Evolutionary conservation across 2,888 invertebrate species (phyloP), one percentile per base, ranked within the genome.

Genomic region (Orthonevra nobilis): DNA sequence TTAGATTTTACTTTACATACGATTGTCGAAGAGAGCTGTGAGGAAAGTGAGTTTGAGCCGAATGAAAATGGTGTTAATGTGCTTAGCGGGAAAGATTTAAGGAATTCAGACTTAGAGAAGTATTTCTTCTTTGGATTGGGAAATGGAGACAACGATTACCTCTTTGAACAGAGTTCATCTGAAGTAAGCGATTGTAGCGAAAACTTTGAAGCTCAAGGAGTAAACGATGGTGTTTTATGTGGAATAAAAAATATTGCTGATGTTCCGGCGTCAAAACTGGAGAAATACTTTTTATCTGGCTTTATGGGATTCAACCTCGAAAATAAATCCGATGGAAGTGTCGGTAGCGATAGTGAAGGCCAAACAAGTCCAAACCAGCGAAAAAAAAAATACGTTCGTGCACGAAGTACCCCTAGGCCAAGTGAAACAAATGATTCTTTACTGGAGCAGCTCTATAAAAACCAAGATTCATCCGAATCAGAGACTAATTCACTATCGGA

Each of bases 11-110:
- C 96, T 1, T 90, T 97, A 81, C 97, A 97, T 86, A 97, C 97
- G 0, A 97, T 97, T 83, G 94, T 96, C 20, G 97, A 97, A 89
- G 97, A 97, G 89, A 96, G 96, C 84, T 97, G 97, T 87, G 97
- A 97, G 89, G 97, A 97, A 88, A 96, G 96, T 88, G 96, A 96
- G 88, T 92, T 94, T 75, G 95, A 95, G 10, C 15, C 85, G 10
- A 36, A 66, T 32, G 84, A 83, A 10, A 75, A 64, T 32, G 82
- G 81, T 1, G 69, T 69, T 4, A 63, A 83, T 66, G 88, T 79
- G 77, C 14, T 3, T 1, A 17, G n/a, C 10, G 17, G n/a, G 7
- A 20, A 38, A 14, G 40, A 36, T 88, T 91, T 91, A 82, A 90
- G 94, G 63, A 93, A 95, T 0, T 95, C 96, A 0, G 95, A 96